These are phyloP conservation scores for Leptinotarsa tumamoca DNA, from an alignment of 2,888 invertebrate genomes.

Conservation along the genomic window DNA sequence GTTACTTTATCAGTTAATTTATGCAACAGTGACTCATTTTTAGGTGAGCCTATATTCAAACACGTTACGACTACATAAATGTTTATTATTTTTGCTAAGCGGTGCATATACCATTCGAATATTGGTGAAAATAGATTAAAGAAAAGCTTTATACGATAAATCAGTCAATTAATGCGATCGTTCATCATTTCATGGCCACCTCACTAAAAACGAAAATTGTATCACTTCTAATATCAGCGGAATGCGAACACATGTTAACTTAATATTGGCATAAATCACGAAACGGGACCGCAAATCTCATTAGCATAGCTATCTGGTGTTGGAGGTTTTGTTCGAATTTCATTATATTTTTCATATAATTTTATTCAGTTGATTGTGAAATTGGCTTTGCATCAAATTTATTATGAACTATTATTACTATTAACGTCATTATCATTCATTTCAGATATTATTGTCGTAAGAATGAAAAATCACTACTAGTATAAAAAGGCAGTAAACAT, in stretches of 20 bases:
- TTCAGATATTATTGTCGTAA: too few relatives aligned
- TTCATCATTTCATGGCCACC: constrained; percentile 31
- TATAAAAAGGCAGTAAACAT: too few relatives aligned
- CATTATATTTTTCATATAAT: background rate
- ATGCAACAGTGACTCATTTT: background rate
- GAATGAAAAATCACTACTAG: too few relatives aligned
- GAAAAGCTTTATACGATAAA: constrained; percentile 24
- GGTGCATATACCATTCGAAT: background rate
- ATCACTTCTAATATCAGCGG: constrained; percentile 3
- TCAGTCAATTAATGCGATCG: constrained; percentile 20
- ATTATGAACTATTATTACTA: too few relatives aligned
- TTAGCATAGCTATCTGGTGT: background rate
- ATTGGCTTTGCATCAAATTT: too few relatives aligned
- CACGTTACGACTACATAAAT: background rate
- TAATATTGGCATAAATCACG: constrained; percentile 1
- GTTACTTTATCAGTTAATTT: background rate
- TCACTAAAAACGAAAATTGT: constrained; percentile 27
- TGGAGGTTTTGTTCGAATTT: background rate
- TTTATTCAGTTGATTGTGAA: too few relatives aligned
- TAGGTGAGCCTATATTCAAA: background rate
- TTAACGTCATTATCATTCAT: too few relatives aligned
- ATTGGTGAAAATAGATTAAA: constrained; percentile 2
- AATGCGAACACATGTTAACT: constrained; percentile 24
- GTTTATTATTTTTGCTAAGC: constrained; percentile 14
- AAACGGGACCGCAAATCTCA: background rate